These are phyloP conservation scores for Bovichtus diacanthus DNA, from an alignment of 2,797 vertebrate genomes.

Conservation along the genomic window DNA sequence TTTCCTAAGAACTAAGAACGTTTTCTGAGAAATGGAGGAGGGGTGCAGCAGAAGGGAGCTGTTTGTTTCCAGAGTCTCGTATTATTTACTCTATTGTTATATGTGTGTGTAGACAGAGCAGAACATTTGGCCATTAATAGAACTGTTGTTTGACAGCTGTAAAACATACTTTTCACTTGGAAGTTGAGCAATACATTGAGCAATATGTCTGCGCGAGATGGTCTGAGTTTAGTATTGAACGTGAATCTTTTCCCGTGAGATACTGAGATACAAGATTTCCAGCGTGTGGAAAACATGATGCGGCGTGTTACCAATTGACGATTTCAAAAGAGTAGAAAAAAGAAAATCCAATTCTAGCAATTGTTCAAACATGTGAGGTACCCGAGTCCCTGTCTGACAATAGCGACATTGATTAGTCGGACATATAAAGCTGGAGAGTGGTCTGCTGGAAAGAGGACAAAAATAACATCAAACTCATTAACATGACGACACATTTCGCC, in stretches of 20 bases:
- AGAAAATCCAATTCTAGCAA: constrained; percentile 28
- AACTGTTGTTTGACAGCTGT: constrained; percentile 62
- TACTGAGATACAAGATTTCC: constrained; percentile 8
- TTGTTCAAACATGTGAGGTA: constrained; percentile 33
- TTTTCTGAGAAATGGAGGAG: constrained; percentile 50
- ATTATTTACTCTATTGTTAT: constrained; percentile 70
- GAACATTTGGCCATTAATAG: constrained; percentile 55
- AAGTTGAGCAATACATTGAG: constrained; percentile 17
- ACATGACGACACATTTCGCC: not conserved
- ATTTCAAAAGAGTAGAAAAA: not conserved
- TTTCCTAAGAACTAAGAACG: constrained; percentile 1
- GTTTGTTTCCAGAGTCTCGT: constrained; percentile 59
- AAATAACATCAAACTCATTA: constrained; percentile 37
- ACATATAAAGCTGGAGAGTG: constrained; percentile 10
- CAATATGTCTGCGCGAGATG: not conserved
- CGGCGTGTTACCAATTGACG: constrained; percentile 19
- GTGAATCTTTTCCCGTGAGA: constrained; percentile 19
- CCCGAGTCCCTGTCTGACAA: not conserved
- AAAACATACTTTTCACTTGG: constrained; percentile 33
- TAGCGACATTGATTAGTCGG: constrained; percentile 30
- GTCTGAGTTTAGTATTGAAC: not conserved
- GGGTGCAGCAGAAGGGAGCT: constrained; percentile 35
- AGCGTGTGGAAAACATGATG: constrained; percentile 30
- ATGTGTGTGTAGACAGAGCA: constrained; percentile 46
- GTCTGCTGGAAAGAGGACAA: constrained; percentile 2